Conservation (phyloP, 2,888 invertebrate species). For the Hypomecis atomaria region DNA sequence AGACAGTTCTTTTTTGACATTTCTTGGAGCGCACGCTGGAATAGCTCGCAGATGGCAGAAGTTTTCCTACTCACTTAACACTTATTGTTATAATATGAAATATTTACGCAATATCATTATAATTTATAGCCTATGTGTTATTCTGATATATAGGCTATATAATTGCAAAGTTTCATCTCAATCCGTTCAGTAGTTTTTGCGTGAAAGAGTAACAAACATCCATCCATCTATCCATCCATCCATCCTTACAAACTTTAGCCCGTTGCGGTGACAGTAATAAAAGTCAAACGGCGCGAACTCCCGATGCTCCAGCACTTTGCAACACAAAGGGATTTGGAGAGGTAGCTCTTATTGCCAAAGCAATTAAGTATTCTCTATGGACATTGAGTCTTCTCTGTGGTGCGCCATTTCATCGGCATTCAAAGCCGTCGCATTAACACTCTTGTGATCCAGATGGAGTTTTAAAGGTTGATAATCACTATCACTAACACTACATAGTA, state of each 20-base stretch:
- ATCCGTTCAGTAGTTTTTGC: too few species aligned
- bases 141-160: too few species aligned
- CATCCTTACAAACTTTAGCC: not conserved
- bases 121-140: too few species aligned
- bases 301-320: constrained; percentile 6
- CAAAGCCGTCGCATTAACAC: constrained; percentile 30
- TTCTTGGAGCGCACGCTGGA: too few species aligned
- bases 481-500: too few species aligned
- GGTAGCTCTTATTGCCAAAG: constrained; percentile 16
- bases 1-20: too few species aligned
- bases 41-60: too few species aligned
- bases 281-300: not conserved
- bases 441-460: constrained; percentile 18
- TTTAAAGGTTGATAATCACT: constrained; percentile 12
- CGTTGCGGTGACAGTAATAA: not conserved
- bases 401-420: constrained; percentile 34
- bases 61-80: too few species aligned
- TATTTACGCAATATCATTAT: too few species aligned
- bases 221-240: constrained; percentile 13
- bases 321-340: constrained; percentile 8
- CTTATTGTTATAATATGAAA: too few species aligned
- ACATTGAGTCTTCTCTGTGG: constrained; percentile 15
- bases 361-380: constrained; percentile 32
- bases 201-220: too few species aligned
- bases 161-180: too few species aligned